Evolutionary conservation across 1,140 invertebrate genomes (phyloP).

Genomic region (Brachionus calyciflorus): DNA sequence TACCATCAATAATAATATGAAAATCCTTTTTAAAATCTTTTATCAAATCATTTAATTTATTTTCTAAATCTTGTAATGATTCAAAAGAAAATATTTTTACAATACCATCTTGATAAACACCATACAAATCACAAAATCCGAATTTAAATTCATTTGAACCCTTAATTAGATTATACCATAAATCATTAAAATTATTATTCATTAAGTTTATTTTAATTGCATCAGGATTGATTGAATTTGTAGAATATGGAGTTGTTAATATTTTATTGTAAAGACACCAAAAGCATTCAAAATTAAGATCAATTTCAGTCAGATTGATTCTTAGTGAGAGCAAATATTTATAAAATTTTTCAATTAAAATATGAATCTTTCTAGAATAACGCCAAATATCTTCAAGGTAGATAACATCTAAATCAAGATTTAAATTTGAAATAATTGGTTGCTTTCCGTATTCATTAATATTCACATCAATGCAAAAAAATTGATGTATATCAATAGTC

Average conservation of each 20-base stretch:
- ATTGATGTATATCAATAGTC: not conserved
- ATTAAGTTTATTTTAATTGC: not conserved
- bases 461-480: not conserved
- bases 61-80: not conserved
- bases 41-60: not conserved
- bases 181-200: not conserved
- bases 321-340: not conserved
- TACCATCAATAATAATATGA: not conserved
- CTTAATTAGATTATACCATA: not conserved
- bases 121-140: not conserved
- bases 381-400: not conserved
- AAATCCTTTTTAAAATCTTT: not conserved
- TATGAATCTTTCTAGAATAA: not conserved
- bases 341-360: not conserved
- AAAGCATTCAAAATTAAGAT: not conserved
- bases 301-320: not conserved
- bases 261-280: not conserved
- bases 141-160: not conserved
- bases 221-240: not conserved
- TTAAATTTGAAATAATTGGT: not conserved
- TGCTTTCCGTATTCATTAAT: not conserved
- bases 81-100: not conserved
- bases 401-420: not conserved
- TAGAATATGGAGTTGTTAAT: not conserved
- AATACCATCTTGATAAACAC: not conserved